Evolutionary conservation across 2,113 vertebrate genomes (phyloP).

Genomic region (Pollachius pollachius): DNA sequence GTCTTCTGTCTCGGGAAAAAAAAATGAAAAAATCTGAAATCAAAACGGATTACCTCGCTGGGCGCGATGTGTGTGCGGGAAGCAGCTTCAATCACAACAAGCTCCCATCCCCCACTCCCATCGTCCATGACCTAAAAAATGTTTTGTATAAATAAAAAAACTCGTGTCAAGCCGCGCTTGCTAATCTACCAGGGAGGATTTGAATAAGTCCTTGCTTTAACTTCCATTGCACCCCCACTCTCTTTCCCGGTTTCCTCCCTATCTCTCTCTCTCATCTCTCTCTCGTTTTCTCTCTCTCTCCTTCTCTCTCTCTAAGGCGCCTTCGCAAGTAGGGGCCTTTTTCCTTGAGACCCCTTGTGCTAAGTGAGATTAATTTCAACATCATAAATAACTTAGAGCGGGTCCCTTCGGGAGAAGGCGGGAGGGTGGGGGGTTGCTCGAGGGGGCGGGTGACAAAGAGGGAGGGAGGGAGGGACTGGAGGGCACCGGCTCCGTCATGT

Average conservation of each 20-base stretch:
- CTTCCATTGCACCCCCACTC: conserved; percentile 10
- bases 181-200: conserved; percentile 79
- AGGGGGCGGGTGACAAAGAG: no score
- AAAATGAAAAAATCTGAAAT: conserved; percentile 57
- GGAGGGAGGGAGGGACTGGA: no score
- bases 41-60: conserved; percentile 72
- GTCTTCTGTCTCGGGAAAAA: conserved; percentile 51
- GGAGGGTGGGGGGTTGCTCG: conserved; percentile 27
- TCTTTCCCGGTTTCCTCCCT: conserved; percentile 29
- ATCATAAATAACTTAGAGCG: conserved; percentile 75
- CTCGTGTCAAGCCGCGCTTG: conserved; percentile 69
- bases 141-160: conserved; percentile 62
- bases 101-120: neutral
- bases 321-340: conserved; percentile 66
- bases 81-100: conserved; percentile 49
- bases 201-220: conserved; percentile 71
- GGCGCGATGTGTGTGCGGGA: conserved; percentile 58
- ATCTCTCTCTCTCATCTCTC: conserved; percentile 49
- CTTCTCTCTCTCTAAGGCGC: conserved; percentile 48
- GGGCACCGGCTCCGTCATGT: conserved; percentile 38
- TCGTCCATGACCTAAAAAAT: neutral
- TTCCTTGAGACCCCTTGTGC: conserved; percentile 58
- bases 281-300: conserved; percentile 62
- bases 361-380: conserved; percentile 77
- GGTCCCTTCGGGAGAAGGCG: conserved; percentile 46